Conservation (phyloP, 2,797 vertebrate genomes). For the Buceros bicornis region DNA sequence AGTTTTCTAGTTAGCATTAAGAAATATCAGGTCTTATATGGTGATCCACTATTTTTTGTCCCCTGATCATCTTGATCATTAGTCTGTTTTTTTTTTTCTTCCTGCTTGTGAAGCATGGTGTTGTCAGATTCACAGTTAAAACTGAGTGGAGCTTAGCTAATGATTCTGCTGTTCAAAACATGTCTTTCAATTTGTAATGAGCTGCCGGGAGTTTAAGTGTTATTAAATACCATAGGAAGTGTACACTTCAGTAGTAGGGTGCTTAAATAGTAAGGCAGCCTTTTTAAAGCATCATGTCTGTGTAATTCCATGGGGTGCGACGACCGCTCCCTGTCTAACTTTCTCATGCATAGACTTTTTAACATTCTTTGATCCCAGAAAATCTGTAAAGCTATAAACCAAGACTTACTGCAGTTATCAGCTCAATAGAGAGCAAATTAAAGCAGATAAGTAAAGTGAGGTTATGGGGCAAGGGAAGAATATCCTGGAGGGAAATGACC, state of each 20-base stretch:
- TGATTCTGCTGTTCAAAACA: not conserved
- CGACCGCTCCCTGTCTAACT: not conserved
- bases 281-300: not conserved
- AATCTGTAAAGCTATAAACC: not conserved
- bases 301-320: not conserved
- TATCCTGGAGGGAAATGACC: constrained; percentile 83
- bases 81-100: not conserved
- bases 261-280: not conserved
- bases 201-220: not conserved
- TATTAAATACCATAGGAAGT: not conserved
- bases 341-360: not conserved
- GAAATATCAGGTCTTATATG: not conserved
- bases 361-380: not conserved
- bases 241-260: not conserved
- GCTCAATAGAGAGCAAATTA: constrained; percentile 48
- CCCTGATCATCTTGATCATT: not conserved
- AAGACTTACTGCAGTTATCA: constrained; percentile 34
- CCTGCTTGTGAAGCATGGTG: not conserved
- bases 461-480: constrained; percentile 70
- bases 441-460: constrained; percentile 71
- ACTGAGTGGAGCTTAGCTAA: not conserved
- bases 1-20: not conserved
- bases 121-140: not conserved
- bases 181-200: not conserved
- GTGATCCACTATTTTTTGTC: not conserved